Evolutionary conservation across 2,888 invertebrate species (phyloP).

Genomic region (Ganaspis brasiliensis): DNA sequence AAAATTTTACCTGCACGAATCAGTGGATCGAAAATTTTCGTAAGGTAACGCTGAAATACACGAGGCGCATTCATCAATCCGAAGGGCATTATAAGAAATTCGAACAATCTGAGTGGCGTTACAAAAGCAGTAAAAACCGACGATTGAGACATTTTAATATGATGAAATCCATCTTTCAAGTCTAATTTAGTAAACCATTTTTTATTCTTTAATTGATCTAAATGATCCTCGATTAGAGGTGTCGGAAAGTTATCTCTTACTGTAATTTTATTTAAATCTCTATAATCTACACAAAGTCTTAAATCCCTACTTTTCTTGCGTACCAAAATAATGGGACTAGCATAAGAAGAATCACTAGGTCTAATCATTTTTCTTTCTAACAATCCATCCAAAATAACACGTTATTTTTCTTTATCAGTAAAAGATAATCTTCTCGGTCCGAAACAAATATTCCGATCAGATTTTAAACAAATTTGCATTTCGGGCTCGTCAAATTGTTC

Average conservation of each 20-base stretch:
- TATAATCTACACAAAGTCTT: constrained; percentile 18
- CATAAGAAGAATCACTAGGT: constrained; percentile 3
- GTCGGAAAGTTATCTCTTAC: constrained; percentile 24
- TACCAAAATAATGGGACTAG: not conserved
- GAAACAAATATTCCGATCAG: constrained; percentile 27
- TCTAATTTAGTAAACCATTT: constrained; percentile 8
- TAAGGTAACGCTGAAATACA: constrained; percentile 30
- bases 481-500: too few relatives aligned
- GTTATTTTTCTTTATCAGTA: constrained; percentile 27
- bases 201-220: constrained; percentile 26
- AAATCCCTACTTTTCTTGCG: constrained; percentile 1
- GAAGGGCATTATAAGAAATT: constrained; percentile 70
- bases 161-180: constrained; percentile 27
- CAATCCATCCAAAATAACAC: not conserved
- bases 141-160: constrained; percentile 3
- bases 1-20: constrained; percentile 4
- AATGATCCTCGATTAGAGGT: constrained; percentile 39
- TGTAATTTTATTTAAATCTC: constrained; percentile 41
- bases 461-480: too few relatives aligned
- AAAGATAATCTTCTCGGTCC: constrained; percentile 36
- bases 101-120: constrained; percentile 67
- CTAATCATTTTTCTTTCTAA: not conserved
- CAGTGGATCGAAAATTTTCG: not conserved
- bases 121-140: constrained; percentile 59
- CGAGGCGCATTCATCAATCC: constrained; percentile 65